Conservation (phyloP, 2,888 invertebrate species). For the Lymantria monacha region DNA sequence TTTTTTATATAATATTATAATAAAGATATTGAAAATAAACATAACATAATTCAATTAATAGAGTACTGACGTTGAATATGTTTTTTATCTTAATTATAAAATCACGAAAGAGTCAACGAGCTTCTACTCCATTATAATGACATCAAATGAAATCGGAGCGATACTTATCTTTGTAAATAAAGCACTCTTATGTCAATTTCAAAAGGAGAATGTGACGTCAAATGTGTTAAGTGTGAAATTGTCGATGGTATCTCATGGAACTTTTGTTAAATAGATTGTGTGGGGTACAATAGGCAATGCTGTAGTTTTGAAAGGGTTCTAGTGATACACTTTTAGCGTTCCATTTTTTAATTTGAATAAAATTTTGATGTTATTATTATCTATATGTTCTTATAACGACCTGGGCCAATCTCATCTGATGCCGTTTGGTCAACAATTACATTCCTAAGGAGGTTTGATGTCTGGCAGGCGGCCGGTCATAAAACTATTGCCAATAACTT, state of each 20-base stretch:
- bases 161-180: conserved; percentile 65
- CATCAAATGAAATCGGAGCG: conserved; percentile 55
- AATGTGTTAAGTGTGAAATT: conserved; percentile 72
- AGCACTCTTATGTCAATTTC: conserved; percentile 58
- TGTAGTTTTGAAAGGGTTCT: conserved; percentile 24
- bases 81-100: conserved; percentile 36
- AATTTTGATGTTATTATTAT: too few species aligned
- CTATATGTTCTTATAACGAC: too few species aligned
- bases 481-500: too few species aligned
- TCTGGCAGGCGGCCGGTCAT: too few species aligned
- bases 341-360: too few species aligned
- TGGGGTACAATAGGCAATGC: conserved; percentile 31
- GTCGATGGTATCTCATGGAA: conserved; percentile 60
- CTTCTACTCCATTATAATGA: conserved; percentile 55
- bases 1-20: too few species aligned
- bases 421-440: too few species aligned
- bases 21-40: too few species aligned
- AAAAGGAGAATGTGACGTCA: conserved; percentile 43
- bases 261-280: conserved; percentile 48
- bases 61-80: background rate
- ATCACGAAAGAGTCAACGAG: conserved; percentile 51
- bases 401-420: too few species aligned
- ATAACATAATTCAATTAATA: background rate
- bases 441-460: too few species aligned
- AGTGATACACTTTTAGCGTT: conserved; percentile 15